Evolutionary conservation across 2,113 vertebrate genomes (phyloP).

Genomic region (Apaloderma vittatum): DNA sequence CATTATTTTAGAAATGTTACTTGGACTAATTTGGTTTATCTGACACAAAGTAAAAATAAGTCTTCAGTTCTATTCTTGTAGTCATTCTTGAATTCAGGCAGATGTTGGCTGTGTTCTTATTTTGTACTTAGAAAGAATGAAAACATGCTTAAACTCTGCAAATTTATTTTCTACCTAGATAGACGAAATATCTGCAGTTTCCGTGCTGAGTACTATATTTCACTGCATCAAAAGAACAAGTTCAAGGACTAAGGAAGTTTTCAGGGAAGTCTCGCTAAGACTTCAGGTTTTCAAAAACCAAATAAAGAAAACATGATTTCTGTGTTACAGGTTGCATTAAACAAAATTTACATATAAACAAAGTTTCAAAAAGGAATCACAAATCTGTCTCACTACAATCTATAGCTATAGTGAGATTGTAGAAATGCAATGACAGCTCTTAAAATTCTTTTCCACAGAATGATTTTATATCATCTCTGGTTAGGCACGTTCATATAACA

Average conservation of each 20-base stretch:
- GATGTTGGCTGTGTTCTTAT: background rate
- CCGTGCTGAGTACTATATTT: background rate
- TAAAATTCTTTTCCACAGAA: background rate
- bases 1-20: background rate
- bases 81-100: background rate
- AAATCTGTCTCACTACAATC: background rate
- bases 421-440: background rate
- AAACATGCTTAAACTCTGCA: background rate
- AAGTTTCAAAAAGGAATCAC: background rate
- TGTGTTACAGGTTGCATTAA: background rate
- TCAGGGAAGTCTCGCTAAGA: background rate
- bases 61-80: background rate
- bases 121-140: background rate
- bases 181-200: background rate
- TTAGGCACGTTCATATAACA: accelerated
- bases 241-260: background rate
- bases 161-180: background rate
- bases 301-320: background rate
- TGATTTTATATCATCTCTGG: background rate
- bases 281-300: background rate
- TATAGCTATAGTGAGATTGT: background rate
- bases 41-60: background rate
- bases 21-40: background rate
- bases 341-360: background rate
- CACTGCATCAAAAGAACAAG: background rate